Base-by-base conservation (phyloP, 2,113 vertebrate species). In the Falcunculus frontatus region DNA sequence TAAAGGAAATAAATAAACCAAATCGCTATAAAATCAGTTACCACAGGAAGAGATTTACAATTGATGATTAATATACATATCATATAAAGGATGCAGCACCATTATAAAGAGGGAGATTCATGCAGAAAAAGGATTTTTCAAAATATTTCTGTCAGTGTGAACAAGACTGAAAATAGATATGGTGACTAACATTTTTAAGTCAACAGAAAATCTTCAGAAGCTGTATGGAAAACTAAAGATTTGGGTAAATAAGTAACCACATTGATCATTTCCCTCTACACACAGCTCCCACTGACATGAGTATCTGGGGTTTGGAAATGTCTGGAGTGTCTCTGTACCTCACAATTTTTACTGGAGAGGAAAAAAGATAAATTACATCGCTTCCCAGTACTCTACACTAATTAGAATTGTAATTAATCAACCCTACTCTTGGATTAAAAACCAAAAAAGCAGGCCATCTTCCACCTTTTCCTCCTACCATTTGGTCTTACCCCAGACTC, bases 381-480 rank as follows among this genome's bases (percentile, higher is more conserved):
- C 15, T 62, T 82, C 25, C 26, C 65, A 72, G 23, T 63, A 49
- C 5, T 39, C 52, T 63, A 37, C 79, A 75, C 13, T 74, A 57
- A 32, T 12, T 68, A 42, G 33, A 67, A 65, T 30, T 75, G 4
- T 18, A 89, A 62, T 14, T n/a, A 39, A 64, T 47, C 44, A 78
- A 81, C 47, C 16, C 39, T 30, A 30, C 21, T 39, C 16, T 23
- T 64, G 19, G 37, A 77, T 46, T 62, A 23, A 60, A 89, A 73
- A 64, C 7, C 0, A 5, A 33, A 73, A 69, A 67, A 50, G 5
- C 10, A 65, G 19, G 4, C 16, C 41, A 49, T 18, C 0, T 1
- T 64, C 30, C 13, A 73, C 19, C 29, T 82, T 55, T 75, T 12
- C 6, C n/a, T 87, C 55, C 27, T 32, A 70, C 6, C 7, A 33